Base-by-base conservation (phyloP, 2,888 invertebrate genomes). In the Scaptomyza reducta region DNA sequence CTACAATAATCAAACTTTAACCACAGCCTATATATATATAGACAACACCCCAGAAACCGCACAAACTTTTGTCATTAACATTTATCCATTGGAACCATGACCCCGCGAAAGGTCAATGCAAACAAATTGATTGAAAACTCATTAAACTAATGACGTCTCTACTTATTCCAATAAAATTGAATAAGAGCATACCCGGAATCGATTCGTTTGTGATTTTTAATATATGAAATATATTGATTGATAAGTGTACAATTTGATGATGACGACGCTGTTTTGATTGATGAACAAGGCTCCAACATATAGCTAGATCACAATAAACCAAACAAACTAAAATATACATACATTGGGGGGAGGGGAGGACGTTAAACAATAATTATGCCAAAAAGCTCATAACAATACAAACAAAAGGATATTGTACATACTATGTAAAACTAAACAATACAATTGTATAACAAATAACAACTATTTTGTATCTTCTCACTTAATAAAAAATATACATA, bases 341-440 rank as follows among this genome's bases (percentile, higher is more conserved):
- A 53, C n/a, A n/a, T 38, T 11, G 14, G 14, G 18, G n/a, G n/a
- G n/a, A n/a, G n/a, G n/a, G n/a, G n/a, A n/a, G n/a, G 6, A 73
- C 46, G 11, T 50, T 53, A 55, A 50, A 61, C 25, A 66, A 60
- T 41, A 56, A 51, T 49, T 51, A 69, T 64, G 70, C 63, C 67
- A 58, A 49, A 49, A 68, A 41, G 41, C 64, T 57, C 42, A 46
- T 53, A 47, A 53, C 45, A 66, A 63, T 70, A 76, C 42, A 61
- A 59, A 59, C 53, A 75, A 47, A 29, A 50, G 27, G 31, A 67
- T 50, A 77, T 69, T 71, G 50, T 79, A 79, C 65, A 70, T 58
- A 46, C 41, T 11, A 58, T 44, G 44, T 38, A 31, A 40, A 3
- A 22, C 57, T 54, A 58, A 50, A 49, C 18, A 33, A 18, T 18